phyloP scores from a whole-genome alignment of 2,113 vertebrate species.

The Nibea coibor region DNA sequence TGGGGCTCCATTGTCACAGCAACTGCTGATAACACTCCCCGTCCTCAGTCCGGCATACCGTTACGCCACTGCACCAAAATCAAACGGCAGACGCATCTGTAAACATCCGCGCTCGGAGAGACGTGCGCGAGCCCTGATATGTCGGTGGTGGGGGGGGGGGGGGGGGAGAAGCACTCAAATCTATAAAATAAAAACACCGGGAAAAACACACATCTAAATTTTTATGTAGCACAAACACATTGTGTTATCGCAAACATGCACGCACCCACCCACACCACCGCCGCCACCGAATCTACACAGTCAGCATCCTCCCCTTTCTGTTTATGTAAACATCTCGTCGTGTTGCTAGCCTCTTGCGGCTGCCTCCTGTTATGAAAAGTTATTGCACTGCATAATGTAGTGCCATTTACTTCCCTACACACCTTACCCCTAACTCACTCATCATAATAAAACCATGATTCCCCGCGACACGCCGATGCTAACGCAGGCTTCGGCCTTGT shows the following conservation, averaged over 20 bases:
- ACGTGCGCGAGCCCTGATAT: not conserved
- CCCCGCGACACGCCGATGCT: constrained; percentile 36
- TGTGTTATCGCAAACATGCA: constrained; percentile 3
- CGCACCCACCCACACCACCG: constrained; percentile 18
- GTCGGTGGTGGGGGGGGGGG: not conserved
- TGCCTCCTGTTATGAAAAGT: constrained; percentile 70
- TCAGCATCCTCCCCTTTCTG: constrained; percentile 71
- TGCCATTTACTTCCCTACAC: constrained; percentile 62
- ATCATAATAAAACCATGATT: constrained; percentile 69
- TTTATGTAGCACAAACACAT: constrained; percentile 4
- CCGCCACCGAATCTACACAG: constrained; percentile 49
- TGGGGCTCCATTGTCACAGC: constrained; percentile 73
- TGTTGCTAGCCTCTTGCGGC: constrained; percentile 55
- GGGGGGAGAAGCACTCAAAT: not conserved
- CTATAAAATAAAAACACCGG: not conserved
- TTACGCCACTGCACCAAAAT: constrained; percentile 72
- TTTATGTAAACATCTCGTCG: constrained; percentile 69
- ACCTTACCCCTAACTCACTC: constrained; percentile 56
- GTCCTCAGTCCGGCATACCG: constrained; percentile 50
- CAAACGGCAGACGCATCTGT: constrained; percentile 17
- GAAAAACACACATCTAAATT: not conserved
- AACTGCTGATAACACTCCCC: constrained; percentile 62
- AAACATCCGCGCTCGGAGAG: constrained; percentile 25
- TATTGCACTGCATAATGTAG: constrained; percentile 70
- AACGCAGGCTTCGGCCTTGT: constrained; percentile 39